Evolutionary conservation across 2,888 invertebrate genomes (phyloP).

Genomic region (Mesorhabditis belari): DNA sequence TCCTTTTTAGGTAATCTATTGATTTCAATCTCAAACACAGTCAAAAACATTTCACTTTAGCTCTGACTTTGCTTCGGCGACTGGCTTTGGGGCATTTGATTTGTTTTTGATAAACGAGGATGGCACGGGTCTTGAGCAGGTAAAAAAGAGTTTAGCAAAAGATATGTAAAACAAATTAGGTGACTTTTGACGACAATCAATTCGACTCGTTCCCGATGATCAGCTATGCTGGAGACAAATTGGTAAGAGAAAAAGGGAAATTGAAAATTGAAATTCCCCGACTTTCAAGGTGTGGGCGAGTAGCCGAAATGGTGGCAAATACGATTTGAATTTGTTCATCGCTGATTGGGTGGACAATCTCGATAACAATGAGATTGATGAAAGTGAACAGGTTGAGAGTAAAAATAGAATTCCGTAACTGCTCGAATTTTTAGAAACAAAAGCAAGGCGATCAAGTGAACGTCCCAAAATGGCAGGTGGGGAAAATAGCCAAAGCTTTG

Average conservation of each 20-base stretch:
- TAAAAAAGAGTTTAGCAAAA: background rate
- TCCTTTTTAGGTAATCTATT: constrained; percentile 7
- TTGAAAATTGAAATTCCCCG: background rate
- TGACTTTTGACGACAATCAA: constrained; percentile 19
- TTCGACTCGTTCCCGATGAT: constrained; percentile 42
- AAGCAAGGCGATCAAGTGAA: too few species aligned
- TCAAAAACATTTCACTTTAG: background rate
- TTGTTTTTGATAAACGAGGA: constrained; percentile 28
- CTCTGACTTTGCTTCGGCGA: constrained; percentile 4
- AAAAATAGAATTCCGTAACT: too few species aligned
- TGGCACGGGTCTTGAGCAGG: constrained; percentile 25
- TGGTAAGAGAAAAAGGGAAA: background rate
- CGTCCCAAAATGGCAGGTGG: too few species aligned
- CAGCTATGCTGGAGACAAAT: constrained; percentile 5
- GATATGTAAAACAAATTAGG: too few species aligned
- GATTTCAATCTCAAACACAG: background rate
- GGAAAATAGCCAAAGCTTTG: too few species aligned
- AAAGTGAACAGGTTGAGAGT: background rate
- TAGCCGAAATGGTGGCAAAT: constrained; percentile 8
- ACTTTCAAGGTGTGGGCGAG: constrained; percentile 6
- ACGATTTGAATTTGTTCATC: constrained; percentile 34
- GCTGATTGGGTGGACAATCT: constrained; percentile 29
- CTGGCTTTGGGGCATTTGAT: constrained; percentile 24
- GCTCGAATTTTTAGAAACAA: too few species aligned
- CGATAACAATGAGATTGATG: background rate